Evolutionary conservation across 2,797 vertebrate species (phyloP), one percentile per base, ranked within the genome.

Genomic region (Mallotus villosus): DNA sequence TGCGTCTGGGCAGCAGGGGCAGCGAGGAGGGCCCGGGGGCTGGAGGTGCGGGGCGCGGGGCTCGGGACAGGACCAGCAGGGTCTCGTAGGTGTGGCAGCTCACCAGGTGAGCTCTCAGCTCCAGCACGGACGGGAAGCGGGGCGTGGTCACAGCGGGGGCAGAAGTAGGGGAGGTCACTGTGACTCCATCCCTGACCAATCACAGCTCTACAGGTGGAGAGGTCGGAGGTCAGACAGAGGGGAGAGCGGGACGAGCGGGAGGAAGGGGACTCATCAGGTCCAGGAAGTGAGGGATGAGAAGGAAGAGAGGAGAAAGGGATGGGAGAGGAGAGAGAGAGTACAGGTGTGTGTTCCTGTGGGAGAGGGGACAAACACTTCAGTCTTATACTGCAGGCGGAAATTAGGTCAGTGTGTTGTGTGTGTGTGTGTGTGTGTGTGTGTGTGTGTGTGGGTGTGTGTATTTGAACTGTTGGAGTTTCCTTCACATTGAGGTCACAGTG

Each of bases 1-100:
- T 49, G 63, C 29, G 1, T 69, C 1, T 77, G 77, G 75, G 81
- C 1, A 0, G 16, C 41, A 14, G 41, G 41, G 12, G 41, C 41
- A 14, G 41, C 41, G 41, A 46, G 41, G 41, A 46, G 41, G 41
- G 41, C 58, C 0, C 69, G 68, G 0, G 82, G 34, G 16, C 77
- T 75, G 74, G 87, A 87, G 78, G 80, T 82, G 5, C 85, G 46
- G 0, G 0, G 82, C 83, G 3, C 83, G 80, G 62, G 81, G 87
- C 89, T n/a, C n/a, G 66, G 3, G 66, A 68, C 17, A 68, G 51
- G 3, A 68, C 49, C 66, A 68, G 51, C 24, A 68, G 51, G 25
- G 66, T 68, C 17, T 68, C 51, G 19, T 57, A 68, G 51, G 66
- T 68, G 66, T 68, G 66, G 9, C 19, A 27, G 66, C 49, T 68